Percentiles rank a stretch among this genome's conserved stretches.
Evolutionary conservation across 2,888 invertebrate genomes (phyloP).

Genomic region (Schrankia costaestrigalis): DNA sequence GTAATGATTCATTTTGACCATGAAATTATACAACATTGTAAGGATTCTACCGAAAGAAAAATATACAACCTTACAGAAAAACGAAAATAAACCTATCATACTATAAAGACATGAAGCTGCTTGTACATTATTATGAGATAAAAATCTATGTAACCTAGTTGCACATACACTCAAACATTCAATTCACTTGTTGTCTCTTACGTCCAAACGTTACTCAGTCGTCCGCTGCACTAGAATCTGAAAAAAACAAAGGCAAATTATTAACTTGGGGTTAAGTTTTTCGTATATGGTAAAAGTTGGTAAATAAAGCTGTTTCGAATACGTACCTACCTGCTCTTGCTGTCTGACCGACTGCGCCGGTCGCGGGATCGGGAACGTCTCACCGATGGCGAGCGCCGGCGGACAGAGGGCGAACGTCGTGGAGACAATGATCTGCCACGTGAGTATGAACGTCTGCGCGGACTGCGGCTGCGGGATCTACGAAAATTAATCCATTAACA

Average conservation of each 20-base stretch:
- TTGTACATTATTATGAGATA: conserved; percentile 16
- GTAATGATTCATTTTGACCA: conserved; percentile 15
- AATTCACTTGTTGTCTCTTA: conserved; percentile 32
- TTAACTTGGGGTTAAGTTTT: too few species aligned
- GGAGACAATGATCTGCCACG: conserved; percentile 69
- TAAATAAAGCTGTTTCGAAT: conserved; percentile 7
- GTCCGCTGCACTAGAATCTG: conserved; percentile 14
- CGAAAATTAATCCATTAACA: conserved; percentile 14
- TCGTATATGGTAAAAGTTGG: too few species aligned
- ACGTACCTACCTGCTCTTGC: conserved; percentile 63
- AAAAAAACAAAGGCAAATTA: too few species aligned
- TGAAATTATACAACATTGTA: conserved; percentile 22
- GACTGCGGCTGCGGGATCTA: conserved; percentile 75
- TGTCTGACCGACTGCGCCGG: conserved; percentile 70
- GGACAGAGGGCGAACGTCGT: conserved; percentile 67
- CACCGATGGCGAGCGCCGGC: conserved; percentile 66
- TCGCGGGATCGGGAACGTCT: conserved; percentile 70
- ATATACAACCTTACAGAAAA: conserved; percentile 28
- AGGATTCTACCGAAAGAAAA: conserved; percentile 16
- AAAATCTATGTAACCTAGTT: conserved; percentile 16
- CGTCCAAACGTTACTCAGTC: conserved; percentile 28
- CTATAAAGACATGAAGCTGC: conserved; percentile 27
- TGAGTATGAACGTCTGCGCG: conserved; percentile 69
- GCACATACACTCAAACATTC: conserved; percentile 28
- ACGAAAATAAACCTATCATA: conserved; percentile 16